Conservation (phyloP, 2,797 vertebrate genomes). For the Hoplostethus atlanticus region DNA sequence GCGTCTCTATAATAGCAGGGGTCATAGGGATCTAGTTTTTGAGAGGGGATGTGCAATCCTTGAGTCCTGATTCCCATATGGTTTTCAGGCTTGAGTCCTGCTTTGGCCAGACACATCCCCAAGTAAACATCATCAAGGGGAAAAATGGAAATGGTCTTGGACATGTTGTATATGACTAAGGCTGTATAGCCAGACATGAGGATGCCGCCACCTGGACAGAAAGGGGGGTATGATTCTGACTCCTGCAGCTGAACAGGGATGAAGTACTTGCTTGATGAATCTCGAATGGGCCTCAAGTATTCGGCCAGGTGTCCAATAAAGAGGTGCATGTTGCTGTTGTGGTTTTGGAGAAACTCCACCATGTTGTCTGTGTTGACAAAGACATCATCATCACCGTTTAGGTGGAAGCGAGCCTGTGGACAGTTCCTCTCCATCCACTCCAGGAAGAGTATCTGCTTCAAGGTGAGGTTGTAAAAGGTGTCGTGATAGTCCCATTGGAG, state of each 20-base stretch:
- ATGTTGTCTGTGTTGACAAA: constrained; percentile 88
- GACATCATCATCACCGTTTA: constrained; percentile 90
- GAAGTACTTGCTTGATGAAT: constrained; percentile 86
- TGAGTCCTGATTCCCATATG: constrained; percentile 82
- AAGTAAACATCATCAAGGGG: constrained; percentile 92
- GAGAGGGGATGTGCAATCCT: constrained; percentile 77
- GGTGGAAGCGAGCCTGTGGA: constrained; percentile 77
- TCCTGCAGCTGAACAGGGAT: constrained; percentile 83
- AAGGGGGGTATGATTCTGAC: constrained; percentile 78
- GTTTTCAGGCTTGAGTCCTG: constrained; percentile 77
- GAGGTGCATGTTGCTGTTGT: constrained; percentile 77
- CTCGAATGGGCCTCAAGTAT: constrained; percentile 83
- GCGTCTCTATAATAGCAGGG: constrained; percentile 88
- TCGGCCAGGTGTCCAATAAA: constrained; percentile 83
- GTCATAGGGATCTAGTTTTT: constrained; percentile 63
- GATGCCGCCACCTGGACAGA: constrained; percentile 87
- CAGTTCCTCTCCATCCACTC: constrained; percentile 86
- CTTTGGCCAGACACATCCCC: constrained; percentile 88
- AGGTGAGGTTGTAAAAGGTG: constrained; percentile 90
- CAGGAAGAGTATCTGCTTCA: constrained; percentile 90
- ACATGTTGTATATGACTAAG: constrained; percentile 74
- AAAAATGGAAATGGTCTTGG: constrained; percentile 70
- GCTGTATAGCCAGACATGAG: constrained; percentile 86
- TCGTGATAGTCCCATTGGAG: constrained; percentile 90
- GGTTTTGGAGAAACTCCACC: constrained; percentile 74